Evolutionary conservation across 2,797 vertebrate species (phyloP).

Genomic region (Cyclura pinguis): DNA sequence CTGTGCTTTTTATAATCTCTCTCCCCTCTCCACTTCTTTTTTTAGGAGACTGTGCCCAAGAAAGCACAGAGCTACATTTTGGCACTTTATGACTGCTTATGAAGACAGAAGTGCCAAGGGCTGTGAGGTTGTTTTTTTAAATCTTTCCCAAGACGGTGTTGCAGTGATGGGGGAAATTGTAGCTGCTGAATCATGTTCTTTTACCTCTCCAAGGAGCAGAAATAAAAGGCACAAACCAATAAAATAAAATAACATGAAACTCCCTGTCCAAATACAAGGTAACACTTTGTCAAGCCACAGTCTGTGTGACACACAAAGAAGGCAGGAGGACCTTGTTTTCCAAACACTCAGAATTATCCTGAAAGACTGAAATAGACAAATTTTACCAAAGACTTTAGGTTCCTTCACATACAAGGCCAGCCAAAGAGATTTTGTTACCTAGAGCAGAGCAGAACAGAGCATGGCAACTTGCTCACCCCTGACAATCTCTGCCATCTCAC

Average conservation of each 20-base stretch:
- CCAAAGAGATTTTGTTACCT: neutral
- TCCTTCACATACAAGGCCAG: neutral
- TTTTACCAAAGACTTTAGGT: neutral
- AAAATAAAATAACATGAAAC: neutral
- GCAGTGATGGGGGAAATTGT: neutral
- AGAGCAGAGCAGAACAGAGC: neutral
- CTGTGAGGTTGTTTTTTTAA: neutral
- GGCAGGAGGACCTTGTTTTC: neutral
- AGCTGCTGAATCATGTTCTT: neutral
- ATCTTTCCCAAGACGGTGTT: neutral
- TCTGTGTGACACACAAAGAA: neutral
- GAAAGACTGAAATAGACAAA: neutral
- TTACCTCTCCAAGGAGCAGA: neutral
- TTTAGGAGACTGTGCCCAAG: neutral
- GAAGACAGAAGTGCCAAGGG: neutral
- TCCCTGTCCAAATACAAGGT: neutral
- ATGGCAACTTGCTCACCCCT: too few relatives aligned
- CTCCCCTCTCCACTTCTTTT: neutral
- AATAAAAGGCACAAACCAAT: neutral
- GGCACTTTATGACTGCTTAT: neutral
- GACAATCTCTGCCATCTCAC: neutral
- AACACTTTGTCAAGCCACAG: neutral
- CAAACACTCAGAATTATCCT: neutral
- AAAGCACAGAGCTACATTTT: neutral
- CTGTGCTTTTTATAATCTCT: neutral